A percentile compares a stretch with the other conserved stretches of the same genome.
Evolutionary conservation across 2,113 vertebrate species (phyloP).

Genomic region (Lophura nycthemera): DNA sequence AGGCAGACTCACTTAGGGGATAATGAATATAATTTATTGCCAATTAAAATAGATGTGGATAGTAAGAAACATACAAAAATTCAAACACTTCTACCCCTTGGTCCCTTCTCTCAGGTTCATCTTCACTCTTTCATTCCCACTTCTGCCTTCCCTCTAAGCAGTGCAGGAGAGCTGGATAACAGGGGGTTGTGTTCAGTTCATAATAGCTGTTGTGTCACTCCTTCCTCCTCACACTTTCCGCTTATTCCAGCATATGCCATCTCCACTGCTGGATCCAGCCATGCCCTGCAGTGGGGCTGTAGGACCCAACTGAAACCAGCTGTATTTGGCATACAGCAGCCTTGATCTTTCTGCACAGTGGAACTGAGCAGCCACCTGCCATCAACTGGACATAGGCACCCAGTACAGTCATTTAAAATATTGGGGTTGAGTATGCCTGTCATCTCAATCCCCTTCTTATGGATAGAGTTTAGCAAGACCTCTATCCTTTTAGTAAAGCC

Average conservation of each 20-base stretch:
- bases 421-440: background rate
- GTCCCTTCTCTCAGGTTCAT: background rate
- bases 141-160: background rate
- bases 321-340: rapidly evolving
- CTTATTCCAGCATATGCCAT: background rate
- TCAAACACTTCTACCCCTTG: background rate
- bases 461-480: background rate
- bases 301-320: background rate
- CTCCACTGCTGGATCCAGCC: background rate
- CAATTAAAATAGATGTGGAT: background rate
- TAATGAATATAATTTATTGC: background rate
- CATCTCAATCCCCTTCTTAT: background rate
- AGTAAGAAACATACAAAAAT: background rate
- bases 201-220: rapidly evolving
- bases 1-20: background rate
- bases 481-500: background rate
- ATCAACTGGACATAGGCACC: rapidly evolving
- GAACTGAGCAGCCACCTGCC: rapidly evolving
- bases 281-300: rapidly evolving
- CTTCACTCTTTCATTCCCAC: background rate
- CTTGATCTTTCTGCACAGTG: rapidly evolving
- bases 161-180: background rate
- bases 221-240: background rate
- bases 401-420: background rate
- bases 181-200: background rate